A percentile compares a stretch with the other conserved stretches of the same genome.
Evolutionary conservation across 1,140 invertebrate species (phyloP).

Genomic region (Drosophila watanabei): DNA sequence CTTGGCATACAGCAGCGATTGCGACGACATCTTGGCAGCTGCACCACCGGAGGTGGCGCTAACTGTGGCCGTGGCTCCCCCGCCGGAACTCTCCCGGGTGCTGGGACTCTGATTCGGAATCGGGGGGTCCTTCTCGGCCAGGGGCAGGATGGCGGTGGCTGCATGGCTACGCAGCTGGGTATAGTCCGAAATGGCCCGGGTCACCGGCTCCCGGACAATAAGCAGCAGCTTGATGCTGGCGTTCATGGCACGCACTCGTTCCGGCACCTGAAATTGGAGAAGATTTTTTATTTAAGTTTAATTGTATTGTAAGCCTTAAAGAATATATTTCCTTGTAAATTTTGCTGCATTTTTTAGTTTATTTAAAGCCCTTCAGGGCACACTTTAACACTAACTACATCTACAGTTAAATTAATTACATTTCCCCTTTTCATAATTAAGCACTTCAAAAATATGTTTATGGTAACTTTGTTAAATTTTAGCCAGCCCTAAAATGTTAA

Average conservation of each 20-base stretch:
- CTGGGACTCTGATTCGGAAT: conserved; percentile 7
- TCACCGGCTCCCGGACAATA: conserved; percentile 98
- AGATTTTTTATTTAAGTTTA: background rate
- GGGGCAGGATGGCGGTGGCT: conserved; percentile 88
- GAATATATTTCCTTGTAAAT: background rate
- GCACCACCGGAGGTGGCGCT: conserved; percentile 42
- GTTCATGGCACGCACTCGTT: conserved; percentile 97
- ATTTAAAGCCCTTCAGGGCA: background rate
- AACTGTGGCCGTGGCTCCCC: conserved; percentile 23
- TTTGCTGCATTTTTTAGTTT: background rate
- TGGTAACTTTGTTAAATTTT: conserved; percentile 7
- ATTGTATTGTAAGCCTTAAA: background rate
- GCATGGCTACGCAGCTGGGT: conserved; percentile 94
- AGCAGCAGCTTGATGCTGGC: conserved; percentile 95
- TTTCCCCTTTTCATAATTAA: conserved; percentile 11
- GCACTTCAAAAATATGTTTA: conserved; percentile 6
- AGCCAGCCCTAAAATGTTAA: background rate
- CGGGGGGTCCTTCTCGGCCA: conserved; percentile 60
- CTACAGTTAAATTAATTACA: conserved; percentile 6
- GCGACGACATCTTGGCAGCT: conserved; percentile 48
- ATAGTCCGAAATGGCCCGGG: conserved; percentile 98
- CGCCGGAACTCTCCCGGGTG: conserved; percentile 36
- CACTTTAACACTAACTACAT: background rate
- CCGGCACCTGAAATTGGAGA: conserved; percentile 88
- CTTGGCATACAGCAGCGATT: conserved; percentile 71